Conservation (phyloP, 2,113 vertebrate species). For the Anguilla japonica region DNA sequence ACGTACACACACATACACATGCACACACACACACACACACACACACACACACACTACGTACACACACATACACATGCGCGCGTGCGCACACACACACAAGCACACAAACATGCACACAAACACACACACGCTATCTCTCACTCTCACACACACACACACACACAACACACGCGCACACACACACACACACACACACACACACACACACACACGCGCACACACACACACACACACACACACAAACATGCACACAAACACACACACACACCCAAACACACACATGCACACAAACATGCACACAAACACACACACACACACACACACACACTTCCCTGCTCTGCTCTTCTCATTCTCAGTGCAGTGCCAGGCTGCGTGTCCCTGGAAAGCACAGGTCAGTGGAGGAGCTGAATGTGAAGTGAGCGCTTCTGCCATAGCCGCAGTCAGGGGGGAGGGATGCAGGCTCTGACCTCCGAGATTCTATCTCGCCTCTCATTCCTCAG, state of each 20-base stretch:
- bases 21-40: conserved; percentile 7
- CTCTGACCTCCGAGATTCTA: conserved; percentile 49
- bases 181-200: neutral
- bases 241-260: too few species aligned
- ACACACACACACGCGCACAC: too few species aligned
- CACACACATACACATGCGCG: neutral
- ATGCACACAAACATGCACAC: neutral
- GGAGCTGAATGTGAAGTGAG: conserved; percentile 41
- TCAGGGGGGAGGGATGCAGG: conserved; percentile 31
- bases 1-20: neutral
- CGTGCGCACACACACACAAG: neutral
- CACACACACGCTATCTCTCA: neutral
- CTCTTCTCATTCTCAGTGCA: conserved; percentile 50
- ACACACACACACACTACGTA: neutral
- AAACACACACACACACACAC: conserved; percentile 14
- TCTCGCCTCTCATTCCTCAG: conserved; percentile 38
- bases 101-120: conserved; percentile 1
- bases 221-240: neutral
- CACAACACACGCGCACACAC: neutral
- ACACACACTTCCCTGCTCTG: conserved; percentile 5
- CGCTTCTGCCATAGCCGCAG: conserved; percentile 24
- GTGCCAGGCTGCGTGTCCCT: conserved; percentile 41
- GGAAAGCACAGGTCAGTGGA: conserved; percentile 57
- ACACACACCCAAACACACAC: too few species aligned
- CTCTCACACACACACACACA: neutral